Evolutionary conservation across 1,140 invertebrate species (phyloP), one percentile per base, ranked within the genome.

Genomic region (Anthonomus grandis): DNA sequence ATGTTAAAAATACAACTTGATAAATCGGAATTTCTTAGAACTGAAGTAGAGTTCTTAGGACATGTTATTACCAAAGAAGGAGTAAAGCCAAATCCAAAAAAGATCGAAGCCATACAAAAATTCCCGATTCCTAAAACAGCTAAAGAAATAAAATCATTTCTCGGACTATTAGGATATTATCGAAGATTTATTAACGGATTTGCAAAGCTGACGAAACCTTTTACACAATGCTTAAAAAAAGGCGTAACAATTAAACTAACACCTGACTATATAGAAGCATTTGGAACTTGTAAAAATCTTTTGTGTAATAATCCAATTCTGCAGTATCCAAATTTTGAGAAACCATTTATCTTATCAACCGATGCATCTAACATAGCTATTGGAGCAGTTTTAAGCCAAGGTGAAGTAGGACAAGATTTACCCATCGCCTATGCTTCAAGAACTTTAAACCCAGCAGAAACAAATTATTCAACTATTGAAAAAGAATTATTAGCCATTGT

Each of bases 341-440:
- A 69, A 67, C 39, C 25, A 54, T 74, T 73, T 41, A 66, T 64
- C 13, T 51, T 74, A 18, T 65, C 66, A 10, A 71, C 69, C 6
- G 74, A 76, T 38, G 38, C 41, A 45, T 17, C 6, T 21, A 45
- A 42, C 3, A 27, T 54, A 13, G 51, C 37, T 39, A 6, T 39
- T 6, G 37, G 37, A 6, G 37, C 37, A 8, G 37, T 39, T 39
- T 15, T 39, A 39, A 39, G 37, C 12, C 13, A 23, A 34, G 22
- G 51, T 25, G 9, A n/a, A 12, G 4, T 45, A 12, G 34, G 39
- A 8, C 22, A 31, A 23, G 21, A 38, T 46, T 10, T 54, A 15
- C 17, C 17, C 8, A 17, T 39, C 19, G 2, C 8, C 5, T 25
- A 57, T 38, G 25, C 19, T 34, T 49, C 46, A 39, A 15, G 19